A percentile compares a stretch with the other conserved stretches of the same genome.
Conservation (phyloP, 2,797 vertebrate species). For the Pogoniulus pusillus region DNA sequence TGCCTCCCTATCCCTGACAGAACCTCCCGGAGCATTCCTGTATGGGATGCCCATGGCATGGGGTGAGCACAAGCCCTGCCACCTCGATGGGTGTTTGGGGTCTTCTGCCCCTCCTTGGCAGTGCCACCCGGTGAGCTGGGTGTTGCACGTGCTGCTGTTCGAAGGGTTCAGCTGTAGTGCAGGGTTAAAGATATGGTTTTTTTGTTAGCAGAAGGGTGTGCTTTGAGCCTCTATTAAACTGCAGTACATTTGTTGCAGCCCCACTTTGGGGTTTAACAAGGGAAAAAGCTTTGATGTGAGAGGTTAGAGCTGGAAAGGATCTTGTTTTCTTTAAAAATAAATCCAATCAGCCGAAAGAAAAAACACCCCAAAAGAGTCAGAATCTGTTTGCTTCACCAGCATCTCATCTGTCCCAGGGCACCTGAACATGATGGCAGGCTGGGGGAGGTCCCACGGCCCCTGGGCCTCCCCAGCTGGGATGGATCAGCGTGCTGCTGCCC, state of each 20-base stretch:
- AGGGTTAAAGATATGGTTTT: background rate
- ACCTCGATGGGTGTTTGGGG: fast-evolving
- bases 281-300: background rate
- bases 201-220: background rate
- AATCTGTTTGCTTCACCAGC: background rate
- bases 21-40: fast-evolving
- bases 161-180: background rate
- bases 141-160: background rate
- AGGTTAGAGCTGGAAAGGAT: background rate
- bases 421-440: background rate
- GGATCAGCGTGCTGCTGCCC: background rate
- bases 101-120: background rate
- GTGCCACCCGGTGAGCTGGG: background rate
- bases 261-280: background rate
- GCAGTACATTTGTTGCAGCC: background rate
- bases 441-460: background rate
- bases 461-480: fast-evolving
- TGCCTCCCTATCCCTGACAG: fast-evolving
- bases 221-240: conserved; percentile 1
- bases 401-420: background rate
- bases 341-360: no score
- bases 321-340: background rate
- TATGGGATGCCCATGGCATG: fast-evolving
- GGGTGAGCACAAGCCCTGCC: fast-evolving
- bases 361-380: background rate